Conservation (phyloP, 2,888 invertebrate species). For the Athrips mouffetella region DNA sequence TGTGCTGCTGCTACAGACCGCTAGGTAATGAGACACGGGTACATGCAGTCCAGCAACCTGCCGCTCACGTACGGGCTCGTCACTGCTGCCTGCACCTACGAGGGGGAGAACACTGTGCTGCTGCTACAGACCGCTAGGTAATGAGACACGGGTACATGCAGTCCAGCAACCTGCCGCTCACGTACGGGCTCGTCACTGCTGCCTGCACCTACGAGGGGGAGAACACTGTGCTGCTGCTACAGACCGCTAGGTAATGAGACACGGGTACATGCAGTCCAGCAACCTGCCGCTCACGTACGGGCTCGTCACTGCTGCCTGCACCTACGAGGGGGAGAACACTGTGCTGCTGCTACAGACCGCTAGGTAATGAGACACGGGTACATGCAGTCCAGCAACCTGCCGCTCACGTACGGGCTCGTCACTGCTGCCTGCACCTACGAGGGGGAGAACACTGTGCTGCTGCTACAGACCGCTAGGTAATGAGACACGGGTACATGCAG, state of each 20-base stretch:
- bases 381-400: constrained; percentile 91
- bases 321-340: too few relatives aligned
- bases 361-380: constrained; percentile 96
- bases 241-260: constrained; percentile 80
- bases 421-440: too few relatives aligned
- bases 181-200: constrained; percentile 88
- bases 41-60: constrained; percentile 92
- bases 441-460: constrained; percentile 88
- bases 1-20: constrained; percentile 93
- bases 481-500: constrained; percentile 94
- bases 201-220: constrained; percentile 96
- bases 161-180: constrained; percentile 90
- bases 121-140: constrained; percentile 86
- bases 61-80: too few relatives aligned
- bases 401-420: constrained; percentile 89
- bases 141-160: constrained; percentile 96
- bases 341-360: too few relatives aligned
- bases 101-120: constrained; percentile 93
- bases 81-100: too few relatives aligned
- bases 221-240: constrained; percentile 88
- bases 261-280: neutral
- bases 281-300: too few relatives aligned
- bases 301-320: too few relatives aligned
- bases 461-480: constrained; percentile 86
- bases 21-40: constrained; percentile 92